Conservation (phyloP, 2,113 vertebrate genomes). For the Alectura lathami region DNA sequence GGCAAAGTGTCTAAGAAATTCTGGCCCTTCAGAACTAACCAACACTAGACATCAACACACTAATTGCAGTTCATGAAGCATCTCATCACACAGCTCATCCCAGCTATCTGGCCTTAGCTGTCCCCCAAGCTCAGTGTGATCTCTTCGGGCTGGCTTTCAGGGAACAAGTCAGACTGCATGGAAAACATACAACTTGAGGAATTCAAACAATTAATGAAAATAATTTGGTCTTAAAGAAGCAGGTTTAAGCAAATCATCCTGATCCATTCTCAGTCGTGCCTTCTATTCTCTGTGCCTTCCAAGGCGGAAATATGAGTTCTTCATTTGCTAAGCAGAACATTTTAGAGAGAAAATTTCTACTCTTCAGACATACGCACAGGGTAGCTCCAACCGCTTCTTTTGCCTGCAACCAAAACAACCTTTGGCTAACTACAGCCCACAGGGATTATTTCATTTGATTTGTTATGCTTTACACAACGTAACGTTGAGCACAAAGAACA, state of each 20-base stretch:
- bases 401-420: neutral
- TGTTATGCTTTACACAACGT: neutral
- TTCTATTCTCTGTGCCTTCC: neutral
- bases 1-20: neutral
- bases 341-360: neutral
- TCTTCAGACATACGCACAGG: neutral
- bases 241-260: neutral
- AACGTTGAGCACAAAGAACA: neutral
- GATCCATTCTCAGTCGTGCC: neutral
- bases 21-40: neutral
- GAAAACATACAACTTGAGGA: neutral
- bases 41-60: neutral
- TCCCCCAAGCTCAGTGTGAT: neutral
- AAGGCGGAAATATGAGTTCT: neutral
- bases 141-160: neutral
- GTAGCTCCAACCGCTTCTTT: neutral
- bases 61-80: neutral
- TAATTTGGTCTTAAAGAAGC: neutral
- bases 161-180: neutral
- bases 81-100: neutral
- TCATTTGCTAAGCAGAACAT: neutral
- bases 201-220: conserved; percentile 21
- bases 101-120: neutral
- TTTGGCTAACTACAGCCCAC: neutral
- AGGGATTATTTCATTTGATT: neutral